phyloP scores from a whole-genome alignment of 2,113 vertebrate genomes.

The Actenoides hombroni region DNA sequence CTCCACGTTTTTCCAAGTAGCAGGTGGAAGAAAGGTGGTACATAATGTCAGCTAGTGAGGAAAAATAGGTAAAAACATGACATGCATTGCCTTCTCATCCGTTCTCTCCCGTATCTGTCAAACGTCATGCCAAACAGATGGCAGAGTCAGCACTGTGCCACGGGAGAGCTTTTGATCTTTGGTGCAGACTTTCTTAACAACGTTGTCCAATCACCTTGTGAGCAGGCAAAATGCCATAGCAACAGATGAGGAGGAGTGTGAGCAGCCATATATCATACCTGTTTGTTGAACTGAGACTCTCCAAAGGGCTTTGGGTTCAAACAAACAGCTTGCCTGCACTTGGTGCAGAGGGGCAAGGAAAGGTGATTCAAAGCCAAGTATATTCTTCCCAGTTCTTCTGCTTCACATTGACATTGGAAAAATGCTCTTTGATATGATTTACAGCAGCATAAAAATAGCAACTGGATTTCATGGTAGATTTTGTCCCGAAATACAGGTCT shows the following conservation, averaged over 20 bases:
- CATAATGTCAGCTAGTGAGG: background rate
- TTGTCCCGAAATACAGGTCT: background rate
- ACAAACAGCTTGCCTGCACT: background rate
- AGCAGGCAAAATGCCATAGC: conserved; percentile 35
- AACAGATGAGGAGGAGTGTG: conserved; percentile 52
- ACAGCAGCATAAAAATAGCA: background rate
- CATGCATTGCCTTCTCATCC: background rate
- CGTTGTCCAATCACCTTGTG: conserved; percentile 12
- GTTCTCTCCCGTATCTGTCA: background rate
- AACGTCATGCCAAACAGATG: conserved; percentile 35
- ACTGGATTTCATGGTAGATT: background rate
- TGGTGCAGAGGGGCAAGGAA: background rate
- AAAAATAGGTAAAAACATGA: conserved; percentile 1
- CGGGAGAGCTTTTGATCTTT: conserved; percentile 32
- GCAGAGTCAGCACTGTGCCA: background rate
- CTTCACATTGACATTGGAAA: background rate
- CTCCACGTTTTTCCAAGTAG: background rate
- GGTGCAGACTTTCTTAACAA: background rate
- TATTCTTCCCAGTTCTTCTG: background rate
- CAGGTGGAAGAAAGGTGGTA: background rate
- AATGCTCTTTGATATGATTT: background rate
- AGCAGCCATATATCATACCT: conserved; percentile 41
- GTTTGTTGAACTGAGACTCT: background rate
- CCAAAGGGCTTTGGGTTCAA: conserved; percentile 17
- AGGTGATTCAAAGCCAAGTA: background rate